Base-by-base conservation (phyloP, 1,140 invertebrate species). In the Zaprionus nigranus region DNA sequence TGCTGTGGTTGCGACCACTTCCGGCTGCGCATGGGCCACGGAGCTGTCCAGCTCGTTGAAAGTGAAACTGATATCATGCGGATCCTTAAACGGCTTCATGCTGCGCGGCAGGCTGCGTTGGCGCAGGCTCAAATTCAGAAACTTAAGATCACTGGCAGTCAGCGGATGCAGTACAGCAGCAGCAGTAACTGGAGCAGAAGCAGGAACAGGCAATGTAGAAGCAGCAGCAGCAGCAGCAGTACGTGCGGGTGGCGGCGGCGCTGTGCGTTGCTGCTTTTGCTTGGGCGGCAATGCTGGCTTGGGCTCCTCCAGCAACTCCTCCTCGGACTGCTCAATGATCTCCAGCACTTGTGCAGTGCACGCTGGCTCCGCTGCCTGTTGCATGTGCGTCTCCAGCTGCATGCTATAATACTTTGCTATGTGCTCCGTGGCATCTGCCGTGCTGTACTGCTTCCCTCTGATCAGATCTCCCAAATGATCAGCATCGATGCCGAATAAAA, bases 41-140 rank as follows among this genome's bases (percentile, higher is more conserved):
- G 49, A 49, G 43, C 56, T 64, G 66, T 82, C 78, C 58, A 82
- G 71, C 67, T 92, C 91, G 40, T 90, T 92, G 79, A 92, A 92
- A 75, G 91, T 92, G 78, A 92, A 92, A 90, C 91, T 92, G 69
- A 92, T 92, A 85, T 92, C 83, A 53, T 92, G 91, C 28, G 91
- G 75, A 91, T 92, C 91, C 82, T 91, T 92, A 78, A 90, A 90
- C 60, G 91, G 91, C 80, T 92, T 92, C 81, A 92, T 80, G 78
- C 81, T 84, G 68, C 85, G 88, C 71, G 91, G 88, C 72, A 92
- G 75, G 58, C 91, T 92, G 36, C 91, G 81, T 34, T 92, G 91
- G 57, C 91, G 79, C 75, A 92, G 82, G 86, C 81, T 92, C 76
- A 92, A 62, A 62, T 92, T 92, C 56, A 92, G 74, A 80, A 92